phyloP scores from a whole-genome alignment of 2,797 vertebrate genomes.

The Thripadectes ignobilis region DNA sequence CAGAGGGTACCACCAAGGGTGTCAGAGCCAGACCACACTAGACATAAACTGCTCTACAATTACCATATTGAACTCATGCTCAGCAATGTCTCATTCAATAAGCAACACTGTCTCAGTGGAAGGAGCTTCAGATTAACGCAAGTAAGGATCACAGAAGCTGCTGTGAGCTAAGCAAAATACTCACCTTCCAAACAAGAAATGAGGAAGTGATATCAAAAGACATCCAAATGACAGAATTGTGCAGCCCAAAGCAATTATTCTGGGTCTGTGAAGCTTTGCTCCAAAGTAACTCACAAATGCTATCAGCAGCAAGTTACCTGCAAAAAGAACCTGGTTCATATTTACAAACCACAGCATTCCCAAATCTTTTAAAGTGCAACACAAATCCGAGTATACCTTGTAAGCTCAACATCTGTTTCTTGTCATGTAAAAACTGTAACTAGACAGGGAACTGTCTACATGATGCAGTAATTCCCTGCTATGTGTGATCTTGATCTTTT shows the following conservation, averaged over 20 bases:
- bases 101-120: not conserved
- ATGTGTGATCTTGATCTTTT: not conserved
- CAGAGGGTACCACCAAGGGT: not conserved
- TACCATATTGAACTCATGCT: rapidly evolving
- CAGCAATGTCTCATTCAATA: not conserved
- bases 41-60: not conserved
- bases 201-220: conserved; percentile 85
- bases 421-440: not conserved
- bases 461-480: not conserved
- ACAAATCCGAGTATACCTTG: not conserved
- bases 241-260: conserved; percentile 86
- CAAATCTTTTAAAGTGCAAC: not conserved
- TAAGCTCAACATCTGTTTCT: not conserved
- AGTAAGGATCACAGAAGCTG: not conserved
- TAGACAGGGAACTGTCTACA: not conserved
- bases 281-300: conserved; percentile 90
- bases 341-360: not conserved
- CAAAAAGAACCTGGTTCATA: not conserved
- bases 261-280: conserved; percentile 87
- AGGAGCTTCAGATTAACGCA: not conserved
- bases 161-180: conserved; percentile 2
- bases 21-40: not conserved
- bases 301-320: conserved; percentile 88
- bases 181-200: conserved; percentile 88
- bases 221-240: conserved; percentile 84